Evolutionary conservation across 2,113 vertebrate species (phyloP), one percentile per base, ranked within the genome.

Genomic region (Phoxinus phoxinus): DNA sequence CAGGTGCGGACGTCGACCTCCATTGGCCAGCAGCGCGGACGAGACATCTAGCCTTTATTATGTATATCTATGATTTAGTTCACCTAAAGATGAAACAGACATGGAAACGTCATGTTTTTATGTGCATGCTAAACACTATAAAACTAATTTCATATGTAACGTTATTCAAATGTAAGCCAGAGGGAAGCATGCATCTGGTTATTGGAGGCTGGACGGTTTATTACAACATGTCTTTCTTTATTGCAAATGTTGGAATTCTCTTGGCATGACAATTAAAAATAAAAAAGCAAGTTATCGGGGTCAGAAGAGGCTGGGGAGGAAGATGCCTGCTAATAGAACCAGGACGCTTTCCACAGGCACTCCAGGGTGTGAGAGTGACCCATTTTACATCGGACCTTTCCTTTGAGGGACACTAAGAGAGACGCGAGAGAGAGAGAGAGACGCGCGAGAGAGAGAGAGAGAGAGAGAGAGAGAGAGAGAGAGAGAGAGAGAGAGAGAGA

Each of bases 361-460:
- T 87, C 87, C 81, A 87, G 81, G 81, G 84, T 84, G 81, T 76
- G 41, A 71, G n/a, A 37, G n/a, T 75, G 87, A 87, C 86, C 89
- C 85, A 87, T 67, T 89, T 88, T 89, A 84, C 81, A 51, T 53
- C 37, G 37, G 61, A 81, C 32, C 75, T 61, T 84, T 83, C 69
- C 27, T 74, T 61, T 63, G 30, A 67, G 61, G 9, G 41, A 79
- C 30, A 58, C 25, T 5, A 23, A 63, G 72, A 48, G 35, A 74
- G 35, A 74, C 3, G 9, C 30, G n/a, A 3, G 19, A 48, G 65
- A 59, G 30, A n/a, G 25, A 25, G 37, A 76, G n/a, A n/a, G n/a
- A n/a, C n/a, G n/a, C n/a, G n/a, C n/a, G n/a, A 25, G 61, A 74
- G 25, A 80, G n/a, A 72, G 76, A 71, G 44, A 37, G 81, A 72